These are phyloP conservation scores for Chondrilla cf. caribensis DNA, from an alignment of 37 sponge, comb jelly and placozoan species.

Conservation along the genomic window DNA sequence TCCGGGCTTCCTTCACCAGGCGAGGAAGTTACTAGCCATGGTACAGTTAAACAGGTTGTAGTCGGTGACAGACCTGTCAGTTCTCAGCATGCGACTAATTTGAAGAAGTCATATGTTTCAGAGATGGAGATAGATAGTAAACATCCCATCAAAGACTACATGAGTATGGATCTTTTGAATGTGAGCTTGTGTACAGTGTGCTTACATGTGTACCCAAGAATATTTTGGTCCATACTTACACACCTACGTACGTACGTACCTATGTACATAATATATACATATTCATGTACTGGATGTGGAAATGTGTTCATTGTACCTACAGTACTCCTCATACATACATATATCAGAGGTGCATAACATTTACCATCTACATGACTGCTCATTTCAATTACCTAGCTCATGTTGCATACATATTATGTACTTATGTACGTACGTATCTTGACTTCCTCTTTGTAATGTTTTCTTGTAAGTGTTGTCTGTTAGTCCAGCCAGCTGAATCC, in stretches of 20 bases:
- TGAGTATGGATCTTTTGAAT: not conserved
- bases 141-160: constrained; percentile 12
- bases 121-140: too few species aligned
- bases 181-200: not conserved
- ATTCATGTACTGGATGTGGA: not conserved
- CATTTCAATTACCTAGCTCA: too few species aligned
- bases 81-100: not conserved
- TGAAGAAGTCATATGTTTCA: too few species aligned
- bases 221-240: not conserved
- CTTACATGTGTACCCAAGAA: too few species aligned
- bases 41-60: not conserved
- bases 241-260: not conserved
- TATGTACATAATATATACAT: not conserved
- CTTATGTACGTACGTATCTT: too few species aligned
- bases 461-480: too few species aligned
- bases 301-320: not conserved
- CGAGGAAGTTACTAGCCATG: not conserved
- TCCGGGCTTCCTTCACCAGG: not conserved
- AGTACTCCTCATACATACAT: too few species aligned
- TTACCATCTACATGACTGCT: too few species aligned
- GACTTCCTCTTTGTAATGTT: too few species aligned
- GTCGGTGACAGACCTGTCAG: not conserved
- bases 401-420: too few species aligned
- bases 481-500: too few species aligned
- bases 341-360: too few species aligned